Base-by-base conservation (phyloP, 2,888 invertebrate genomes). In the Thymelicus lineola region DNA sequence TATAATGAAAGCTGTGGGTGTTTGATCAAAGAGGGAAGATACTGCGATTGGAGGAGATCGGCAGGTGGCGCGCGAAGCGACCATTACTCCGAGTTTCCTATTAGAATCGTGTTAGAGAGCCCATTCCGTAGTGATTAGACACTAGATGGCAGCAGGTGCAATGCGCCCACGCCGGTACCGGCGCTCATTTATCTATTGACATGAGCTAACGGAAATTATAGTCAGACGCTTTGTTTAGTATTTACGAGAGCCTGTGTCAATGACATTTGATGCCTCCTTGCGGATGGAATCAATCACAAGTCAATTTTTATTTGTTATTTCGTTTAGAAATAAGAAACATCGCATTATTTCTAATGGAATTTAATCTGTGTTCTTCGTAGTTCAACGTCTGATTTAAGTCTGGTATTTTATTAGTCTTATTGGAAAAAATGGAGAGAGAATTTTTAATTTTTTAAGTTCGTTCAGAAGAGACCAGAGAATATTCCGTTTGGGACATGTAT, bases 81-180 rank as follows among this genome's bases (percentile, higher is more conserved):
- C 78, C 80, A 77, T 80, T 78, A 80, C 80, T 80, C 77, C 84
- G 81, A 80, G 84, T 90, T 89, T 91, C 92, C 90, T 90, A 91
- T 93, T 93, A 91, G 91, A 90, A 88, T 87, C 89, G 83, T 83
- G 84, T 85, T 84, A 84, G 84, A 84, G 79, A 77, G 79, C 74
- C 86, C 85, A 87, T 88, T 86, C 89, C 82, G 86, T 89, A 86
- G 88, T 89, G 90, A 90, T 86, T 84, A 81, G 82, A 83, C 75
- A 59, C 71, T 62, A 71, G 65, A 65, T 48, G 74, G 65, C 53
- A 82, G 87, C 91, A 92, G 92, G 91, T 93, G 92, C 89, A 78
- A 72, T 75, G 79, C 84, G 82, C 82, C 83, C 85, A 85, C 84
- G 76, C 79, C 75, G 38, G 53, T 36, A 35, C 50, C 73, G 76